Evolutionary conservation across 2,888 invertebrate species (phyloP), one percentile per base, ranked within the genome.

Genomic region (Coenonympha glycerion): DNA sequence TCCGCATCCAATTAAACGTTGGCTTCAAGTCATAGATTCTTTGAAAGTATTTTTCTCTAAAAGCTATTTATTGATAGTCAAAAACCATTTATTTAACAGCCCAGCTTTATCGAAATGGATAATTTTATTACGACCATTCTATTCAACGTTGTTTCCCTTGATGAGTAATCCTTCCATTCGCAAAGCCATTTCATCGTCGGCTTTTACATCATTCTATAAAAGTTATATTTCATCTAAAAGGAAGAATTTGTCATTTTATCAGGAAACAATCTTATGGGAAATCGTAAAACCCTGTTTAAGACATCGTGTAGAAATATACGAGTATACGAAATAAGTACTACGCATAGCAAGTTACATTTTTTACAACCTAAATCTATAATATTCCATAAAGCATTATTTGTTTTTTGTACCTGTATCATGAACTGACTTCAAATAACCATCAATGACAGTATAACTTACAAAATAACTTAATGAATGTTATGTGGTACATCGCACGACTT

Each of bases 151-250:
- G 21, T 21, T 47, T 26, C 15, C 37, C 24, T 22, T 40, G 6
- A 40, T 47, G 31, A 47, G 39, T 39, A 48, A 48, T 48, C 26
- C 33, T 41, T 34, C 41, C 45, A 46, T 37, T 51, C 48, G 13
- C 21, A 34, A 47, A 39, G 37, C 39, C 44, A 52, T 36, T 40
- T 8, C 16, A 39, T 6, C 49, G 22, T 16, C 24, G 19, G 33
- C 24, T 42, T 40, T 44, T 50, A 50, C 28, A 34, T 33, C 26
- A 26, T 3, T 21, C 39, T 34, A 34, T 50, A 39, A 44, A 49
- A 42, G 8, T 15, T 34, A 21, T 24, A 40, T 24, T 26, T 33
- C 48, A 24, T 26, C 34, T 24, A 40, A 34, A 41, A n/a, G 13
- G 18, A 15, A 16, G 19, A 44, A 37, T 28, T 36, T 34, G 46